phyloP scores from a whole-genome alignment of 2,888 invertebrate species.

The Phrixothrix hirtus region DNA sequence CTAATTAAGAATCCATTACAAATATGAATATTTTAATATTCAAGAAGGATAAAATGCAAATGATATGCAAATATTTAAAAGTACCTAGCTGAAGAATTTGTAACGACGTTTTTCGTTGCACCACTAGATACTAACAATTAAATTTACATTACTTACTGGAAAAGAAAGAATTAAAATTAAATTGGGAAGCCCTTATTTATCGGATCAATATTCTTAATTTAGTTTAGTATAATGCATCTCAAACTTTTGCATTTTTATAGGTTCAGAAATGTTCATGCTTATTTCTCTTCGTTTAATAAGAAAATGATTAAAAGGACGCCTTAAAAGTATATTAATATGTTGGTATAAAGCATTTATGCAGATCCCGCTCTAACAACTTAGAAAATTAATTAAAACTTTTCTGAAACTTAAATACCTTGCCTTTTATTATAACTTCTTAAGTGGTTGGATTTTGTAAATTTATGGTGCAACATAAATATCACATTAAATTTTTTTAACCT shows the following conservation, averaged over 20 bases:
- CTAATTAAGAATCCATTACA: constrained; percentile 8
- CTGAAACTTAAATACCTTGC: constrained; percentile 1
- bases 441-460: background rate
- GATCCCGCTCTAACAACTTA: constrained; percentile 1
- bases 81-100: background rate
- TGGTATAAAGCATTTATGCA: constrained; percentile 8
- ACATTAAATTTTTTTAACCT: too few relatives aligned
- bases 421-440: background rate
- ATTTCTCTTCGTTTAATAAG: background rate
- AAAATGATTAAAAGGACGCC: background rate
- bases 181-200: too few relatives aligned
- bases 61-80: constrained; percentile 6
- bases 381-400: constrained; percentile 6
- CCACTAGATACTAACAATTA: constrained; percentile 3
- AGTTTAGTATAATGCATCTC: too few relatives aligned
- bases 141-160: constrained; percentile 10
- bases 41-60: constrained; percentile 1
- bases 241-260: too few relatives aligned
- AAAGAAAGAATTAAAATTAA: too few relatives aligned
- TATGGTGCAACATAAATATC: background rate
- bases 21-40: constrained; percentile 6
- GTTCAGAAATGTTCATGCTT: too few relatives aligned
- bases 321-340: constrained; percentile 11
- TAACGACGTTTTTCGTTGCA: too few relatives aligned
- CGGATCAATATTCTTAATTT: too few relatives aligned